A percentile compares a stretch with the other conserved stretches of the same genome.
phyloP scores from a whole-genome alignment of 2,888 invertebrate genomes.

The Leucophora obtusa region DNA sequence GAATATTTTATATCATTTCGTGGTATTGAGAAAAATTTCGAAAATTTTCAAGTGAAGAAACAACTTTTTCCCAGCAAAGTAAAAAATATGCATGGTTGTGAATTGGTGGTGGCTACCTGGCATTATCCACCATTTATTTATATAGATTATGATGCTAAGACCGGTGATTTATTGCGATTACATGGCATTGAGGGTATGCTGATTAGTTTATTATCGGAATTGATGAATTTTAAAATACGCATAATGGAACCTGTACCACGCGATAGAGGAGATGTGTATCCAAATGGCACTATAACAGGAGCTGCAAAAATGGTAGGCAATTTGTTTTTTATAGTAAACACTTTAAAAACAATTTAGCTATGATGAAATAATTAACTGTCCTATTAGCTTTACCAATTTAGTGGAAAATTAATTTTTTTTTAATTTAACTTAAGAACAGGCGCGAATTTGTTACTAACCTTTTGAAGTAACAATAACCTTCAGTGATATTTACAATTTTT shows the following conservation, averaged over 20 bases:
- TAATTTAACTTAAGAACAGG: too few species aligned
- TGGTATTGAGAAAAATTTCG: slow-evolving; percentile 52
- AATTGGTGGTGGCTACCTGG: slow-evolving; percentile 70
- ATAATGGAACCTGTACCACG: slow-evolving; percentile 52
- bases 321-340: too few species aligned
- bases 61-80: slow-evolving; percentile 71
- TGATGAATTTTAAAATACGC: slow-evolving; percentile 74
- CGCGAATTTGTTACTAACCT: too few species aligned
- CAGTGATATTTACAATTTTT: too few species aligned
- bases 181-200: slow-evolving; percentile 75
- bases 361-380: too few species aligned
- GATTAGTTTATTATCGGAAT: slow-evolving; percentile 68
- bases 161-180: slow-evolving; percentile 57
- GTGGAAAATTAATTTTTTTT: too few species aligned
- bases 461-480: too few species aligned
- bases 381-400: too few species aligned
- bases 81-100: slow-evolving; percentile 72
- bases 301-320: slow-evolving; percentile 70
- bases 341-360: too few species aligned
- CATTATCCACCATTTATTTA: slow-evolving; percentile 70
- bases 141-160: slow-evolving; percentile 61
- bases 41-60: slow-evolving; percentile 37
- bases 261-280: slow-evolving; percentile 67
- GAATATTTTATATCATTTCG: slow-evolving; percentile 69
- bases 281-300: slow-evolving; percentile 74